phyloP scores from a whole-genome alignment of 2,113 vertebrate species.

The Rhagologus leucostigma region DNA sequence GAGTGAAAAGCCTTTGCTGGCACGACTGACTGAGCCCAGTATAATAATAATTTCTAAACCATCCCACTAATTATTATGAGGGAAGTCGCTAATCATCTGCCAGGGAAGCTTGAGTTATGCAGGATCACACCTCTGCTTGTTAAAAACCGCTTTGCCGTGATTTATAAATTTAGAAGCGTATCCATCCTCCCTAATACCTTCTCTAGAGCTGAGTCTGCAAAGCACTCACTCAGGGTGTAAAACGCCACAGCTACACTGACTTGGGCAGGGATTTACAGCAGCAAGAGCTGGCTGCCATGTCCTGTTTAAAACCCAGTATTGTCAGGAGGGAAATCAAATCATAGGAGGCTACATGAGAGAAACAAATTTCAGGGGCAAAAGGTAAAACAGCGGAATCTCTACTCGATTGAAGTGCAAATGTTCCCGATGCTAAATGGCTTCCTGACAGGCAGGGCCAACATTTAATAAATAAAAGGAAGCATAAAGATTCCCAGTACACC shows the following conservation, averaged over 20 bases:
- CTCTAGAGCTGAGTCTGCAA: neutral
- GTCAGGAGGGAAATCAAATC: constrained; percentile 52
- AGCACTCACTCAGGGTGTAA: neutral
- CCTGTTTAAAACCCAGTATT: neutral
- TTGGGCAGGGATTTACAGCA: constrained; percentile 13
- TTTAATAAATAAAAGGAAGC: constrained; percentile 62
- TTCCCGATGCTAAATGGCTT: constrained; percentile 35
- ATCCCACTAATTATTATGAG: constrained; percentile 42
- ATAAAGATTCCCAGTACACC: constrained; percentile 41
- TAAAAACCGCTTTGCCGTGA: constrained; percentile 9
- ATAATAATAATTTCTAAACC: constrained; percentile 6
- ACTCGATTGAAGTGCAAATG: constrained; percentile 48
- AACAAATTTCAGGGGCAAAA: constrained; percentile 57
- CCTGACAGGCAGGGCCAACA: constrained; percentile 48
- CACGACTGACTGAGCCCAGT: neutral
- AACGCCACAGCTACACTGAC: neutral
- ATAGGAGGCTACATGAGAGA: constrained; percentile 8
- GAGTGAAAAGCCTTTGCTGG: constrained; percentile 18
- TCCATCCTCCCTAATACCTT: neutral
- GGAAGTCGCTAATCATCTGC: constrained; percentile 34
- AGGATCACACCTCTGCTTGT: constrained; percentile 57
- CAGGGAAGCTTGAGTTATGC: constrained; percentile 39
- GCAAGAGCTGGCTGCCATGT: neutral
- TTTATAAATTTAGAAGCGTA: constrained; percentile 40
- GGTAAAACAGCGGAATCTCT: constrained; percentile 23